Evolutionary conservation across 2,888 invertebrate genomes (phyloP), one percentile per base, ranked within the genome.

Genomic region (Adelphocoris suturalis): DNA sequence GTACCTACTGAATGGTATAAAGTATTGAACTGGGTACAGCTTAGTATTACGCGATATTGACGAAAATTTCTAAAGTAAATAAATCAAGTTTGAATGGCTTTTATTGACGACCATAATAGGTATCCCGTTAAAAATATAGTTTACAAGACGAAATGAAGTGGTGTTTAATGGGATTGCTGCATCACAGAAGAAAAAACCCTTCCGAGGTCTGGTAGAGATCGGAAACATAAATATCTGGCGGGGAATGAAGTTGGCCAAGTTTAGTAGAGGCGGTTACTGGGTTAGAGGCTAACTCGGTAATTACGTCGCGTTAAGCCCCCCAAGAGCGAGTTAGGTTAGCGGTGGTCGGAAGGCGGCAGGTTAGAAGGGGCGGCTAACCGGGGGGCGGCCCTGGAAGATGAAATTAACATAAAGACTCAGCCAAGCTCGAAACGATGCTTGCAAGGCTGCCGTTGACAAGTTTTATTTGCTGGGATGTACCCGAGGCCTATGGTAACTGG

Each of bases 351-450:
- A 52, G 47, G 46, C 48, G 48, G 82, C 27, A 55, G 82, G 48
- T 27, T 82, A 48, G 82, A 27, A 52, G 23, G 82, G 14, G 82
- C 23, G 23, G 52, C 68, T 19, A 16, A 14, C n/a, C n/a, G 19
- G n/a, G 68, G 27, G 68, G 68, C 68, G 68, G 68, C 1, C 0
- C 5, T 85, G 11, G 57, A 61, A 61, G 85, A 85, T 85, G 85
- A 85, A 85, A 85, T 85, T 85, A 85, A 85, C 85, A 85, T 85
- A 85, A 85, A 85, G 85, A 85, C 85, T 28, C 61, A 85, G 61
- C 85, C 85, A 85, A 85, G 85, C 85, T 85, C 61, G 37, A 85
- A 85, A 61, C 85, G 57, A 61, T 27, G 61, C 52, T 82, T 82
- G 85, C 61, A n/a, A 37, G 85, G 19, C 85, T 85, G 85, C 85